A percentile compares a stretch with the other conserved stretches of the same genome.
These are phyloP conservation scores for Microtus oregoni DNA, from an alignment of 2,113 vertebrate genomes.

Conservation along the genomic window DNA sequence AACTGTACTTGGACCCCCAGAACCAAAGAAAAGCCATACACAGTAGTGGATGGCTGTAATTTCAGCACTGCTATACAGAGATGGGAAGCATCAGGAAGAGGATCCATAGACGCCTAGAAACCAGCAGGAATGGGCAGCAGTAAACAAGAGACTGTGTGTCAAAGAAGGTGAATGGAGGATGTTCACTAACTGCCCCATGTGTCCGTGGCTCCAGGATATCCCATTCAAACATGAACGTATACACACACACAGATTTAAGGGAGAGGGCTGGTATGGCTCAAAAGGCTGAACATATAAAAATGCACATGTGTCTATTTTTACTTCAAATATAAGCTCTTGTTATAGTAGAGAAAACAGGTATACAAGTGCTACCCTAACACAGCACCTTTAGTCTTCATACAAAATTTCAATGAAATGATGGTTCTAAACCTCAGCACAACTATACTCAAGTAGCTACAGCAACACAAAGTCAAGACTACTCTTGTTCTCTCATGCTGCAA, in stretches of 20 bases:
- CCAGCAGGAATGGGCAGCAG: neutral
- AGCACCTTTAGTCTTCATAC: neutral
- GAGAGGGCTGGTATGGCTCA: neutral
- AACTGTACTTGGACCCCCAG: neutral
- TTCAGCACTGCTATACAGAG: too few species aligned
- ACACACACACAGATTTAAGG: neutral
- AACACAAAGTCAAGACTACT: neutral
- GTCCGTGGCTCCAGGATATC: too few species aligned
- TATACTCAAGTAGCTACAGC: neutral
- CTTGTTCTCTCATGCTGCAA: neutral
- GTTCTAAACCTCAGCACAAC: neutral
- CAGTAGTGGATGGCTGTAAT: neutral
- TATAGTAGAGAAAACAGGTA: neutral
- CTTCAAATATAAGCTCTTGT: conserved; percentile 5
- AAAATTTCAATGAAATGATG: neutral
- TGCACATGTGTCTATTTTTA: neutral
- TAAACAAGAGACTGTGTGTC: neutral
- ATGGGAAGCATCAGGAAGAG: neutral
- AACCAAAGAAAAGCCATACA: neutral
- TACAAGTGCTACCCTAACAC: neutral
- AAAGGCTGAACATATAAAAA: neutral
- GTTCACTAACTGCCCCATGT: neutral
- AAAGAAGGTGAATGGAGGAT: neutral
- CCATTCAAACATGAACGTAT: neutral
- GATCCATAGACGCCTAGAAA: neutral